phyloP scores from a whole-genome alignment of 23 tunicate genomes.

The Phallusia fumigata region DNA sequence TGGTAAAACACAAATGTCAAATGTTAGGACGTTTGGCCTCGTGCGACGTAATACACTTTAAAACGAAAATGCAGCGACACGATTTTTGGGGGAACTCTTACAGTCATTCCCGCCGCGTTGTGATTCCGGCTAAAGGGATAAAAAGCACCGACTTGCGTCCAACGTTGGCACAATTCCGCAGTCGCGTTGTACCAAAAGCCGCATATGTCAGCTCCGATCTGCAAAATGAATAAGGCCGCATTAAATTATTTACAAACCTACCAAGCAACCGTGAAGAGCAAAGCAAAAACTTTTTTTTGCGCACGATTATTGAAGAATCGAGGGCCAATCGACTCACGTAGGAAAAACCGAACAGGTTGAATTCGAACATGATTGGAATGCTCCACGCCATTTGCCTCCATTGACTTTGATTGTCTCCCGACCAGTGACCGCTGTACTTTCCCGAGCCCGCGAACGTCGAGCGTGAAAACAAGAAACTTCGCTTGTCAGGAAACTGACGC shows the following conservation, averaged over 20 bases:
- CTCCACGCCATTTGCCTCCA: constrained; percentile 90
- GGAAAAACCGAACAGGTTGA: constrained; percentile 91
- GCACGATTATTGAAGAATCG: no score
- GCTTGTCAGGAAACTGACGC: constrained; percentile 66
- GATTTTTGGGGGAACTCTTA: constrained; percentile 10
- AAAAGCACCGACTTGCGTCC: constrained; percentile 99
- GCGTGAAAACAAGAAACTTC: constrained; percentile 82
- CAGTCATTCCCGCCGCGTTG: constrained; percentile 78
- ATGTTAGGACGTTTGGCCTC: no score
- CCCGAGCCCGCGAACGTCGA: constrained; percentile 96
- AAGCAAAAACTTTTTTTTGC: no score
- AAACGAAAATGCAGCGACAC: no score
- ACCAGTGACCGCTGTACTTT: constrained; percentile 86
- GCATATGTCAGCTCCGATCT: constrained; percentile 97
- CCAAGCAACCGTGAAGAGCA: no score
- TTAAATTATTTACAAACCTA: no score
- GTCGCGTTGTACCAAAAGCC: constrained; percentile 91
- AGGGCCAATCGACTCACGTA: constrained; percentile 38
- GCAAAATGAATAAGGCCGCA: background rate
- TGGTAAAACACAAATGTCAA: no score
- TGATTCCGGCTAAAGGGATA: constrained; percentile 98
- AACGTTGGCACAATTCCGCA: constrained; percentile 81
- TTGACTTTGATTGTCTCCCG: constrained; percentile 90
- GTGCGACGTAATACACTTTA: no score
- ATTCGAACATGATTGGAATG: constrained; percentile 87